Percentiles rank a stretch among this genome's conserved stretches.
Evolutionary conservation across 2,113 vertebrate genomes (phyloP).

Genomic region (Catharus minimus): DNA sequence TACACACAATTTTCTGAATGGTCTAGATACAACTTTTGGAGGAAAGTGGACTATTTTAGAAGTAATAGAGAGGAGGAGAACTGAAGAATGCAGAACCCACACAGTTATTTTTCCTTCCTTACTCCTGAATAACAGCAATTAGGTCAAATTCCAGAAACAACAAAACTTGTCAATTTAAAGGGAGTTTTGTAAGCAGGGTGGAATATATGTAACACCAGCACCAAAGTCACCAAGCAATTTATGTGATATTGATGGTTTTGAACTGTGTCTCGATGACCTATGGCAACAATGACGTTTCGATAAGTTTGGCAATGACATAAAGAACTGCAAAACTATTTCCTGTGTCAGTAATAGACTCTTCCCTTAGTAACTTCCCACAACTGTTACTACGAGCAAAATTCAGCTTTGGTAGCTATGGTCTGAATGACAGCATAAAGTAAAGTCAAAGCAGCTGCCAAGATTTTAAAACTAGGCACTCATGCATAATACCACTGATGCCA

Average conservation of each 20-base stretch:
- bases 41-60: background rate
- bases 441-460: slow-evolving; percentile 18
- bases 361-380: background rate
- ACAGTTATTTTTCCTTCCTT: background rate
- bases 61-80: background rate
- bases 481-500: background rate
- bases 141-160: background rate
- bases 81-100: background rate
- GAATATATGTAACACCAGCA: background rate
- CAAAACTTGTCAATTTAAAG: background rate
- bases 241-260: background rate
- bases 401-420: background rate
- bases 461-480: background rate
- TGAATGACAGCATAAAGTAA: slow-evolving; percentile 13
- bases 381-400: background rate
- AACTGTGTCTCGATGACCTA: background rate
- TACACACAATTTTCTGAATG: background rate
- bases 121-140: background rate
- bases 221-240: background rate
- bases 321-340: slow-evolving; percentile 19
- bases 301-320: background rate
- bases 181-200: background rate
- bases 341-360: slow-evolving; percentile 3
- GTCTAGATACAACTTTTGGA: background rate
- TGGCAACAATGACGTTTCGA: background rate